A percentile compares a stretch with the other conserved stretches of the same genome.
Conservation (phyloP, 2,797 vertebrate species). For the Myotis vivesi region DNA sequence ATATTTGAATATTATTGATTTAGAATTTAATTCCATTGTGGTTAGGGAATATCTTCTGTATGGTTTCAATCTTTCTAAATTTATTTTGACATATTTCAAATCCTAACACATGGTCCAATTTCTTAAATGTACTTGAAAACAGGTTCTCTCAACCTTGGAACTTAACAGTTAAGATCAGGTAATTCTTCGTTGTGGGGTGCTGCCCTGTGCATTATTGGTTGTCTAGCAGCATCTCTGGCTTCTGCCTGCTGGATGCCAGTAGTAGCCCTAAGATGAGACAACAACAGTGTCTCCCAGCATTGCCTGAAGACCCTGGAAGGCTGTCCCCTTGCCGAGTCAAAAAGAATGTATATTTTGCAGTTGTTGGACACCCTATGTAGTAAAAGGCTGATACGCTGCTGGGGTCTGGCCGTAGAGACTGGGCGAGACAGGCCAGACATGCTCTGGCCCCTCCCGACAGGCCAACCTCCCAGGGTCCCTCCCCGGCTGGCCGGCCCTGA, state of each 20-base stretch:
- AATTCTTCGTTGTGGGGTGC: not conserved
- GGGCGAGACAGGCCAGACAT: no score
- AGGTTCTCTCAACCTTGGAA: not conserved
- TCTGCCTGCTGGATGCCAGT: not conserved
- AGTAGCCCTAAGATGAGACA: not conserved
- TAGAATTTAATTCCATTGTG: not conserved
- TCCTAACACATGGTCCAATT: not conserved
- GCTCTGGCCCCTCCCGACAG: no score
- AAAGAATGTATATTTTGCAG: not conserved
- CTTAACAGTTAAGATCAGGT: not conserved
- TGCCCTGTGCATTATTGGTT: not conserved
- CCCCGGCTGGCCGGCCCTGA: no score
- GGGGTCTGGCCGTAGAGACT: no score
- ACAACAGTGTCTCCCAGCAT: not conserved
- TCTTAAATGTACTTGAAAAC: not conserved
- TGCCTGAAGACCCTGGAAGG: not conserved
- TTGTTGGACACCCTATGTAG: not conserved
- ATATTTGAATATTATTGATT: not conserved
- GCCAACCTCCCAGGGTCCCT: no score
- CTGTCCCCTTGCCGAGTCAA: not conserved
- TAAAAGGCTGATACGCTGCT: no score
- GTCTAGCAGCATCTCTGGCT: not conserved
- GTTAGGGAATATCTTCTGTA: not conserved
- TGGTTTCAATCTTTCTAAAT: not conserved
- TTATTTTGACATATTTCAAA: not conserved